These are phyloP conservation scores for Fistularia commersonii DNA, from an alignment of 2,797 vertebrate species.

Conservation along the genomic window DNA sequence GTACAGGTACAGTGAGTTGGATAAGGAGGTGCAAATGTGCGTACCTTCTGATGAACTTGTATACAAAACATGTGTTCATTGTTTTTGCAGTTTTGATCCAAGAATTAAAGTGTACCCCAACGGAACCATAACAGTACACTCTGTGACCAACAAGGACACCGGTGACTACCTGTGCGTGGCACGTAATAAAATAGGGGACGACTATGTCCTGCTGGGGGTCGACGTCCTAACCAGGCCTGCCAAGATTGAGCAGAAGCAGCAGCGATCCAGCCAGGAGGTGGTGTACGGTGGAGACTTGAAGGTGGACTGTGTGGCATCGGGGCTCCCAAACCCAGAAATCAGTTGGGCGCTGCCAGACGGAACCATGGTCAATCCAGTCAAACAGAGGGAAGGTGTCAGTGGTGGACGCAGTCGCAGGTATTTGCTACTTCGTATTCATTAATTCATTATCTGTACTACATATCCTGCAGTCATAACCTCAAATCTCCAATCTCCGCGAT, in stretches of 20 bases:
- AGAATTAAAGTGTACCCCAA: conserved; percentile 84
- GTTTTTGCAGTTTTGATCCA: conserved; percentile 75
- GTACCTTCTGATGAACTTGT: not conserved
- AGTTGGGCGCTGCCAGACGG: conserved; percentile 92
- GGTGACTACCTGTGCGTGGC: conserved; percentile 91
- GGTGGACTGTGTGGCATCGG: conserved; percentile 91
- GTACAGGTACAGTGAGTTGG: conserved; percentile 76
- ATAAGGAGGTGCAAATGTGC: not conserved
- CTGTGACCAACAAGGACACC: conserved; percentile 82
- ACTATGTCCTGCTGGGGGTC: conserved; percentile 80
- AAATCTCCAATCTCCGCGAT: too few relatives aligned
- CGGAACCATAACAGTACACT: conserved; percentile 78
- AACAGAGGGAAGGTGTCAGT: conserved; percentile 67
- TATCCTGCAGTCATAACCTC: too few relatives aligned
- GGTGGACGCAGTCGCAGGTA: conserved; percentile 74
- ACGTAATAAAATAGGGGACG: conserved; percentile 87
- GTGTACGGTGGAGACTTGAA: conserved; percentile 80
- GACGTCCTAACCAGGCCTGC: conserved; percentile 84
- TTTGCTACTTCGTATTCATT: not conserved
- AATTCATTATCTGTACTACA: not conserved
- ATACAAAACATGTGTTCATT: not conserved
- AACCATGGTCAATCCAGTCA: conserved; percentile 83
- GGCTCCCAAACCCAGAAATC: conserved; percentile 87
- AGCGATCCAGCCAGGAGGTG: conserved; percentile 78
- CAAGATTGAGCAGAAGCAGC: conserved; percentile 84